Evolutionary conservation across 2,797 vertebrate genomes (phyloP).

Genomic region (Acrossocheilus fasciatus): DNA sequence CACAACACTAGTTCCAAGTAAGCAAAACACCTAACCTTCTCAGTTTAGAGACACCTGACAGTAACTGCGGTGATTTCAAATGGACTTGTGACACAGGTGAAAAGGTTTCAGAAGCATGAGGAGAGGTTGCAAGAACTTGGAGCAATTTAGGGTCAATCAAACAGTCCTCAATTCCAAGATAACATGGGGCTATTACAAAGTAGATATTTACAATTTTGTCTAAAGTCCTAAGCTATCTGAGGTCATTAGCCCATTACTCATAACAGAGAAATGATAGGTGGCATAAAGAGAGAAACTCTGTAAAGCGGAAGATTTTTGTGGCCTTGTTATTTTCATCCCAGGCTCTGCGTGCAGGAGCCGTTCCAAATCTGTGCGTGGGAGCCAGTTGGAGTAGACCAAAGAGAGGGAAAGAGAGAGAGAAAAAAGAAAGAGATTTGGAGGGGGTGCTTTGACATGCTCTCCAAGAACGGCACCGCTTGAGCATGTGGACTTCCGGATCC

Average conservation of each 20-base stretch:
- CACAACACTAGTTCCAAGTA: conserved; percentile 59
- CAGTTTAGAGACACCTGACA: neutral
- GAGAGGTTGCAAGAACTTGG: conserved; percentile 22
- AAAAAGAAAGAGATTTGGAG: conserved; percentile 64
- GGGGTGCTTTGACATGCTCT: conserved; percentile 76
- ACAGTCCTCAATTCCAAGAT: conserved; percentile 45
- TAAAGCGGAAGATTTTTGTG: conserved; percentile 63
- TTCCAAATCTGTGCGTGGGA: conserved; percentile 75
- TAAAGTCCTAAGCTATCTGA: conserved; percentile 42
- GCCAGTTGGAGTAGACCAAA: conserved; percentile 72
- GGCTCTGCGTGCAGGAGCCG: conserved; percentile 68
- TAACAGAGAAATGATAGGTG: conserved; percentile 49
- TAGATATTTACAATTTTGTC: conserved; percentile 51
- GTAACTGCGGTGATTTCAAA: neutral
- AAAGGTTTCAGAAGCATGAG: conserved; percentile 14
- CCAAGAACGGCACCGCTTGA: conserved; percentile 80
- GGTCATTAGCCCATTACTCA: conserved; percentile 53
- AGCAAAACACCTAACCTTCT: conserved; percentile 49
- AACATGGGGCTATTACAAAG: conserved; percentile 36
- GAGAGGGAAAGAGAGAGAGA: conserved; percentile 56
- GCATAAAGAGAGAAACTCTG: conserved; percentile 56
- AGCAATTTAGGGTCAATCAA: conserved; percentile 24
- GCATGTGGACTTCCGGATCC: conserved; percentile 81
- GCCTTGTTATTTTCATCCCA: conserved; percentile 75
- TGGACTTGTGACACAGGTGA: conserved; percentile 6